phyloP scores from a whole-genome alignment of 1,140 invertebrate species.

The Mamestra configurata region DNA sequence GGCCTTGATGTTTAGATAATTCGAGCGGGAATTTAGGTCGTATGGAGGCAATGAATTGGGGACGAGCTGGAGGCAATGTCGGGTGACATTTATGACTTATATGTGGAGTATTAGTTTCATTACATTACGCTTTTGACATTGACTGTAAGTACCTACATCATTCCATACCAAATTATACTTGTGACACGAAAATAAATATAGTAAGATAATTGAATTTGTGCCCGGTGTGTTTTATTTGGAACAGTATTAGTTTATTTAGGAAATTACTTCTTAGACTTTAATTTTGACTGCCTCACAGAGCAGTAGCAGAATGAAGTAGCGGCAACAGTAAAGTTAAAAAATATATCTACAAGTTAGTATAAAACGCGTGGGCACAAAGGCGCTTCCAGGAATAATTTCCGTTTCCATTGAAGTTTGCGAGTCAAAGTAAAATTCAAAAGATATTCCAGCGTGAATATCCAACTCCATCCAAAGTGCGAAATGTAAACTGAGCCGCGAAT shows the following conservation, averaged over 20 bases:
- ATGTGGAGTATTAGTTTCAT: not conserved
- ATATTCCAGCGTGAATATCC: conserved; percentile 1
- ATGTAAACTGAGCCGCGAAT: conserved; percentile 57
- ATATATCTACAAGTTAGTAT: not conserved
- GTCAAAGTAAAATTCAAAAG: not conserved
- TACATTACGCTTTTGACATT: not conserved
- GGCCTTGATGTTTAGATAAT: conserved; percentile 61
- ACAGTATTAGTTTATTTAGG: not conserved
- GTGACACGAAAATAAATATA: not conserved
- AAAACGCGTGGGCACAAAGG: not conserved
- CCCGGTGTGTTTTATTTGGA: no score
- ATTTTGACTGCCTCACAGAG: no score
- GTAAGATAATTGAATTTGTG: no score
- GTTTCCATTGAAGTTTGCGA: no score
- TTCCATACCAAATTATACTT: not conserved
- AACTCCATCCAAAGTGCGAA: conserved; percentile 38
- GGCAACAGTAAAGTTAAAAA: no score
- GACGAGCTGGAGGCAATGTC: conserved; percentile 36
- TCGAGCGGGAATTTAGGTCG: conserved; percentile 68
- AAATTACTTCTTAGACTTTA: not conserved
- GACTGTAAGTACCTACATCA: not conserved
- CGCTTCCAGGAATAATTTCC: not conserved
- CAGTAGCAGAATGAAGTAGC: no score
- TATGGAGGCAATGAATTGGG: conserved; percentile 59
- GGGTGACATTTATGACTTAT: conserved; percentile 6